Percentiles rank a stretch among this genome's conserved stretches.
phyloP scores from a whole-genome alignment of 2,113 vertebrate species.

The Grus americana region DNA sequence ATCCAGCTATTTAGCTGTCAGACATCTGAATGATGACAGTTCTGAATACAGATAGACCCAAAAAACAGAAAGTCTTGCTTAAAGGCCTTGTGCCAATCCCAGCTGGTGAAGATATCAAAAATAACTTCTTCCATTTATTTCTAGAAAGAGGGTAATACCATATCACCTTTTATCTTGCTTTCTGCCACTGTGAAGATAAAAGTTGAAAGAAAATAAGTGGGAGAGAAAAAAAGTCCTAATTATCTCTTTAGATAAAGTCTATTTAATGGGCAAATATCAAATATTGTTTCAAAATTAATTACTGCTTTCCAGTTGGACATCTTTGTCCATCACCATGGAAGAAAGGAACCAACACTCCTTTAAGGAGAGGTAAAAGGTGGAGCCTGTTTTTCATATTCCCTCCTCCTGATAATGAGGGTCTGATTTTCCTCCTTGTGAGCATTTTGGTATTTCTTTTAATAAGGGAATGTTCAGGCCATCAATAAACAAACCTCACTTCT shows the following conservation, averaged over 20 bases:
- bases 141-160: background rate
- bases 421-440: background rate
- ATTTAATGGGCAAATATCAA: background rate
- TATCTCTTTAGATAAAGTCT: background rate
- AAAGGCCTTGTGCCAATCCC: background rate
- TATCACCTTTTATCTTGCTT: slow-evolving; percentile 31
- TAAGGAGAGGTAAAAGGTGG: background rate
- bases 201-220: background rate
- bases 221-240: background rate
- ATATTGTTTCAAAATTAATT: background rate
- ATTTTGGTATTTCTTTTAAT: slow-evolving; percentile 15
- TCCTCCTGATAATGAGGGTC: background rate
- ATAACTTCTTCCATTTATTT: background rate
- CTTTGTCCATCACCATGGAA: background rate
- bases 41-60: background rate
- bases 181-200: background rate
- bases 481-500: background rate
- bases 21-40: background rate
- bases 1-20: background rate
- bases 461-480: background rate
- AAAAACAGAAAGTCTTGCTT: background rate
- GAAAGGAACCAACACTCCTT: background rate
- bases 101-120: background rate
- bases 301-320: background rate
- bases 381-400: background rate